Evolutionary conservation across 2,888 invertebrate genomes (phyloP), one percentile per base, ranked within the genome.

Genomic region (Habroteleia sp.): DNA sequence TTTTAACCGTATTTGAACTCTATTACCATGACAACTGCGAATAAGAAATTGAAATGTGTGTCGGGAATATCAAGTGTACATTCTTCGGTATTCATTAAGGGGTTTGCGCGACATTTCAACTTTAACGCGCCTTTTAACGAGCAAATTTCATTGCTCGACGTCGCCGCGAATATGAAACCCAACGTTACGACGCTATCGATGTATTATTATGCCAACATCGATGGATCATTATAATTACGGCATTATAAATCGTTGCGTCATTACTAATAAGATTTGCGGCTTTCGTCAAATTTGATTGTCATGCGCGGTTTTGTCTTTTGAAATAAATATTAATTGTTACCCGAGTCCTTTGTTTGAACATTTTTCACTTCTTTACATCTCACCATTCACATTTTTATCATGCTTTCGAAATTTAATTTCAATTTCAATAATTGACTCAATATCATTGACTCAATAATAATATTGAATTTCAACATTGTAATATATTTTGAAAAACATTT

Each of bases 1-100:
- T n/a, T n/a, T n/a, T n/a, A n/a, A n/a, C n/a, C 37, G 8, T 39
- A 7, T 50, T 63, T 50, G 50, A 50, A 41, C 62, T 41, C 41
- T 50, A 63, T 63, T 41, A 33, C 14, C 27, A 20, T 11, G n/a
- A 33, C 33, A 50, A 29, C 39, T n/a, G n/a, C 20, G 23, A 56
- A 37, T 63, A 50, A 63, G 41, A 50, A 50, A 50, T 41, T 31
- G 48, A 31, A 50, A 27, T 33, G 14, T 29, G 39, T 27, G 62
- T 39, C 33, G 41, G 14, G 33, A 58, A 58, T 58, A 44, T 29
- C 50, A 50, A 50, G 20, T 20, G 29, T 8, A n/a, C 41, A 54
- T 41, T 41, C 29, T 29, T 11, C 16, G 8, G 44, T 14, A 27
- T 46, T 60, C 60, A 60, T 44, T 60, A 44, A 35, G 23, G 23